phyloP scores from a whole-genome alignment of 2,797 vertebrate genomes.

The Champsocephalus esox region DNA sequence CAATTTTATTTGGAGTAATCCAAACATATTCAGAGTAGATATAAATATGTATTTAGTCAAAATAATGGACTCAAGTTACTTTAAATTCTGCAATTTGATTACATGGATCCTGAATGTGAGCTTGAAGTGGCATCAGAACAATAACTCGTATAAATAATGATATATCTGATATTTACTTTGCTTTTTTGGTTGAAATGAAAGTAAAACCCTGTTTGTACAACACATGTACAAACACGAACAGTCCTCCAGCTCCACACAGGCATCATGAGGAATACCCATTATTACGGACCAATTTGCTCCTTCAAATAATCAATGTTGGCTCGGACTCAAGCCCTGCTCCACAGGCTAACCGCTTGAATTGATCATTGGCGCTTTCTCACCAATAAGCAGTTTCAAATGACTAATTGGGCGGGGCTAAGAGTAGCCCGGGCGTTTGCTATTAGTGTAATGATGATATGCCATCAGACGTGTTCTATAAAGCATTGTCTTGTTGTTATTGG shows the following conservation, averaged over 20 bases:
- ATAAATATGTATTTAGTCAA: too few species aligned
- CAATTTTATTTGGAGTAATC: too few species aligned
- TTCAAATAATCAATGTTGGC: slow-evolving; percentile 79
- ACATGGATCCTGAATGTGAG: not conserved
- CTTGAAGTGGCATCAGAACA: not conserved
- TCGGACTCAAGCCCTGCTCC: slow-evolving; percentile 66
- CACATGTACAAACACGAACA: slow-evolving; percentile 40
- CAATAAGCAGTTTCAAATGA: slow-evolving; percentile 84
- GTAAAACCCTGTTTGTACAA: not conserved
- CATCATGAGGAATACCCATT: slow-evolving; percentile 71
- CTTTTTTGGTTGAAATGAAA: slow-evolving; percentile 1
- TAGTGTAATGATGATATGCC: slow-evolving; percentile 89
- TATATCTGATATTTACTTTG: slow-evolving; percentile 19
- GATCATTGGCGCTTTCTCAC: slow-evolving; percentile 80
- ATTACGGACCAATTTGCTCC: slow-evolving; percentile 75
- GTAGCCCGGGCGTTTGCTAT: slow-evolving; percentile 80
- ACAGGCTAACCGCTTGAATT: slow-evolving; percentile 78
- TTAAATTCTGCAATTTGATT: not conserved
- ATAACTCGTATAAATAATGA: not conserved
- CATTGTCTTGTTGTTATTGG: slow-evolving; percentile 89
- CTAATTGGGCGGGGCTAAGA: slow-evolving; percentile 78
- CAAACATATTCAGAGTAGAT: too few species aligned
- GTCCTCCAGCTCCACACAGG: slow-evolving; percentile 39
- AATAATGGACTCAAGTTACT: not conserved
- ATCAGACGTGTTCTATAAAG: slow-evolving; percentile 84